These are phyloP conservation scores for Aphodius granarius DNA, from an alignment of 2,888 invertebrate species.

Conservation along the genomic window DNA sequence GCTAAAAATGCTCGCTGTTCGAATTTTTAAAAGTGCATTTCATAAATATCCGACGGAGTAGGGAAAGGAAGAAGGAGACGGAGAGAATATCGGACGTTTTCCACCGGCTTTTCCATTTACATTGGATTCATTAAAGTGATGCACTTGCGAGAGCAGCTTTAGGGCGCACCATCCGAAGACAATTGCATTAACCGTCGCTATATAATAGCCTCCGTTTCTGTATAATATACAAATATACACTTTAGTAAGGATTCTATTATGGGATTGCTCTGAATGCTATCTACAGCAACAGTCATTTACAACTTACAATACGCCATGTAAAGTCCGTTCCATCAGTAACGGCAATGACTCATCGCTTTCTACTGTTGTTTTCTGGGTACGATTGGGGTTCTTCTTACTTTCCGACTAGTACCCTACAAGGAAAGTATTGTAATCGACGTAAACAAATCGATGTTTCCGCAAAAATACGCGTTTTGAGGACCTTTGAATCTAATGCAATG, in stretches of 20 bases:
- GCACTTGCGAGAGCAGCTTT: neutral
- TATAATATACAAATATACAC: neutral
- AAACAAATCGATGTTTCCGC: too few species aligned
- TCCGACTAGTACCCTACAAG: too few species aligned
- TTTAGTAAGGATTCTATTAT: neutral
- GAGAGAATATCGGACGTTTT: neutral
- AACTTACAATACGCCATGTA: neutral
- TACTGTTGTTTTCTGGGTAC: too few species aligned
- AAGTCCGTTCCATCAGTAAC: too few species aligned
- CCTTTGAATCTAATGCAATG: too few species aligned
- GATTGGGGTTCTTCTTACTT: too few species aligned
- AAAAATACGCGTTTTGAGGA: too few species aligned
- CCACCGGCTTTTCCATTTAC: neutral
- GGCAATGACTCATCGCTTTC: too few species aligned
- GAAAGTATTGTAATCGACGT: too few species aligned
- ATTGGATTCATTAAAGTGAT: neutral
- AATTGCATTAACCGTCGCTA: neutral
- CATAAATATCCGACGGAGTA: neutral
- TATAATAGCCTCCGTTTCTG: neutral
- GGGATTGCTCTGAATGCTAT: neutral
- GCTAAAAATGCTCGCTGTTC: neutral
- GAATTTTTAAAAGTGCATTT: neutral
- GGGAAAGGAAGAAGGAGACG: neutral
- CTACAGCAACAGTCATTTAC: neutral
- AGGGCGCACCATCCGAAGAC: neutral